These are phyloP conservation scores for Hydrotaea cyrtoneurina DNA, from an alignment of 2,888 invertebrate genomes.

Conservation along the genomic window DNA sequence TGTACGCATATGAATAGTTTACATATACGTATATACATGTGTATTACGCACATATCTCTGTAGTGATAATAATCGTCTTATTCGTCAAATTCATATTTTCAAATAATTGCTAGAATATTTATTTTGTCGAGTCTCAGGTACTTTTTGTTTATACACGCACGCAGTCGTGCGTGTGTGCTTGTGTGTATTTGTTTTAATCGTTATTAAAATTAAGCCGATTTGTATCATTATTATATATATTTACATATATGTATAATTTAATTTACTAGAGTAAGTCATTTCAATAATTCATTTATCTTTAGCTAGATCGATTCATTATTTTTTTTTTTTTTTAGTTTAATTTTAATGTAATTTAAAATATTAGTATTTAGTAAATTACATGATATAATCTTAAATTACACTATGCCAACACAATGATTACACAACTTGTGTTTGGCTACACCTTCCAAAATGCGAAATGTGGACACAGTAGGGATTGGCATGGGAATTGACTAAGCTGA, in stretches of 20 bases:
- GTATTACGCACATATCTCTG: neutral
- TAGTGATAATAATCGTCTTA: constrained; percentile 1
- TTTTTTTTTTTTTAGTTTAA: neutral
- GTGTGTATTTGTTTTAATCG: neutral
- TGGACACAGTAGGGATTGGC: too few relatives aligned
- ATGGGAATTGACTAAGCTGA: too few relatives aligned
- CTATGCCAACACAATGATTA: too few relatives aligned
- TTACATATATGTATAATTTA: too few relatives aligned
- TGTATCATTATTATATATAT: neutral
- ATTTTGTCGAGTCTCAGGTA: neutral
- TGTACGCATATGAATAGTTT: neutral
- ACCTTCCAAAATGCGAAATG: too few relatives aligned
- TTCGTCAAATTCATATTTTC: neutral
- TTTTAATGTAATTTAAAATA: too few relatives aligned
- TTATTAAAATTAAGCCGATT: neutral
- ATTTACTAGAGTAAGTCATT: neutral
- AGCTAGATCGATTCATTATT: neutral
- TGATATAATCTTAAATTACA: too few relatives aligned
- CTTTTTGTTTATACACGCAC: neutral
- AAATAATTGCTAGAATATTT: neutral
- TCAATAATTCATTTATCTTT: neutral
- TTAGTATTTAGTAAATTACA: too few relatives aligned
- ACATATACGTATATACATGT: neutral
- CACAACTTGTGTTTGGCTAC: too few relatives aligned
- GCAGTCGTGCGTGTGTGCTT: neutral